Conservation (phyloP, 2,113 vertebrate species). For the Osmerus mordax region DNA sequence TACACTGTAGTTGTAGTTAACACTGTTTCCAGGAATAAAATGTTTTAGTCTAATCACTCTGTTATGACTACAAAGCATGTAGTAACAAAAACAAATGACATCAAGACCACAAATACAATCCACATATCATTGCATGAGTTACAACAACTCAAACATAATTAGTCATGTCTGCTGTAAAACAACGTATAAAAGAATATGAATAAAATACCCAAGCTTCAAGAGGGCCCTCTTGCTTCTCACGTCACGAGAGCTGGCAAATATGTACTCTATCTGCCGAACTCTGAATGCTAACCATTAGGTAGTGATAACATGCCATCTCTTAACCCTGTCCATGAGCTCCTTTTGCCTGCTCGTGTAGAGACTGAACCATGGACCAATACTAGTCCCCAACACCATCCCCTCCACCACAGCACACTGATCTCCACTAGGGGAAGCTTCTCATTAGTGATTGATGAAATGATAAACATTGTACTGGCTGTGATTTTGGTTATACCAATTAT, state of each 20-base stretch:
- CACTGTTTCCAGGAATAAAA: neutral
- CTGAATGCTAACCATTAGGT: slow-evolving; percentile 75
- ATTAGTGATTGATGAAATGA: too few species aligned
- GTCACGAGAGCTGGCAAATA: slow-evolving; percentile 85
- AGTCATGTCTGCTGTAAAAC: too few species aligned
- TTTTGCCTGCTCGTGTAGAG: slow-evolving; percentile 19
- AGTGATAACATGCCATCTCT: slow-evolving; percentile 71
- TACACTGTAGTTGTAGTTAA: neutral
- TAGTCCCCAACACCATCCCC: slow-evolving; percentile 1
- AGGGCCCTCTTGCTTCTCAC: slow-evolving; percentile 48
- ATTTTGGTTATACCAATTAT: too few species aligned
- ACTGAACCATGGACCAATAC: slow-evolving; percentile 20
- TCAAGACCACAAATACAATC: too few species aligned
- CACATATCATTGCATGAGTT: too few species aligned
- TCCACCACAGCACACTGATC: slow-evolving; percentile 71
- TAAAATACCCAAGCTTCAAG: neutral
- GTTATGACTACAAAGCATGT: too few species aligned
- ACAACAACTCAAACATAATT: too few species aligned
- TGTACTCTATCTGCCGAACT: slow-evolving; percentile 75
- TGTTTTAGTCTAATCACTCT: too few species aligned
- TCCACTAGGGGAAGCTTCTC: too few species aligned
- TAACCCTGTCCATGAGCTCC: neutral
- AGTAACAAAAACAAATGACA: too few species aligned
- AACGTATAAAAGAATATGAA: too few species aligned
- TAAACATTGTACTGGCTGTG: too few species aligned